Conservation (phyloP, 2,888 invertebrate genomes). For the Blastobasis lacticolella region DNA sequence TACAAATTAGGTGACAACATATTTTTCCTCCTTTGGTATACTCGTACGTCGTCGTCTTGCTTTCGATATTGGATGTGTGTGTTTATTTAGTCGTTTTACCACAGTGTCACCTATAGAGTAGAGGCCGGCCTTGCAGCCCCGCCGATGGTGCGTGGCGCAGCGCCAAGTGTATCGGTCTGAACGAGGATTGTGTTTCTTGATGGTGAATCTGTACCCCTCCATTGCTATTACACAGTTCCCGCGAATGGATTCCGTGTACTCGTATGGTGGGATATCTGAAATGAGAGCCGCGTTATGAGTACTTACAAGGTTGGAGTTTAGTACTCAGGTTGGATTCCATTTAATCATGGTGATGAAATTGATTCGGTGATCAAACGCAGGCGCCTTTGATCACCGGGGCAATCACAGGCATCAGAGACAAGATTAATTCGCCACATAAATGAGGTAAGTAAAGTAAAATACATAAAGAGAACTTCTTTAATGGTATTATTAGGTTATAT, state of each 20-base stretch:
- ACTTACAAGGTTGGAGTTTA: not conserved
- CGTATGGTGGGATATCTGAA: slow-evolving; percentile 10
- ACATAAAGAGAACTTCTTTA: not conserved
- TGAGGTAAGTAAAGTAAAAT: not conserved
- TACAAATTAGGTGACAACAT: no score
- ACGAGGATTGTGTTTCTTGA: slow-evolving; percentile 13
- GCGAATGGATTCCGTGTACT: slow-evolving; percentile 18
- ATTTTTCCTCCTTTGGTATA: no score
- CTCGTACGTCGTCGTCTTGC: no score
- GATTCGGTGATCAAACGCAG: not conserved
- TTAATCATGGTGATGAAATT: not conserved
- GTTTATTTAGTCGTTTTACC: slow-evolving; percentile 16
- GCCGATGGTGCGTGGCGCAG: slow-evolving; percentile 16
- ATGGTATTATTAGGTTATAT: no score
- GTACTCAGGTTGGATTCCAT: not conserved
- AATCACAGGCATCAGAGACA: not conserved
- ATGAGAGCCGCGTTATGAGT: not conserved
- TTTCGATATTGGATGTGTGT: slow-evolving; percentile 15
- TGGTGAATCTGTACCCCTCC: slow-evolving; percentile 21
- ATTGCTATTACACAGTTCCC: slow-evolving; percentile 20
- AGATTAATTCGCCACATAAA: not conserved
- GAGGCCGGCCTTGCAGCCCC: slow-evolving; percentile 18
- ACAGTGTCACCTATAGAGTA: slow-evolving; percentile 20
- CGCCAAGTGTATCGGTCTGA: slow-evolving; percentile 14
- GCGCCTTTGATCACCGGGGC: not conserved